Base-by-base conservation (phyloP, 2,888 invertebrate genomes). In the Acheta domesticus region DNA sequence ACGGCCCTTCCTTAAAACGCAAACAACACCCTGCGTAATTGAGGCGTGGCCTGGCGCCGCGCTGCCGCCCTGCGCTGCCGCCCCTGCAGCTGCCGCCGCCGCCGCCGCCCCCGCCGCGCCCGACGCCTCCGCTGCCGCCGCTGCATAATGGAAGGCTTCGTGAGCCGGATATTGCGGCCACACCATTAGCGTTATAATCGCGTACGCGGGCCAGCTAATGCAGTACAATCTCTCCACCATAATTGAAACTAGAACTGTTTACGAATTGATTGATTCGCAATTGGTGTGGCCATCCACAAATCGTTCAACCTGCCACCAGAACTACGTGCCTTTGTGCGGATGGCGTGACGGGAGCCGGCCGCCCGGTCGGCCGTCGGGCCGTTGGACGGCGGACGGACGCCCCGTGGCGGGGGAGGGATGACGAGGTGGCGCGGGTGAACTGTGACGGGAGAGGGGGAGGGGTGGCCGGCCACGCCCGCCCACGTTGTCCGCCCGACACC, bases 211-310 rank as follows among this genome's bases (percentile, higher is more conserved):
- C 62, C 62, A 19, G 62, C 62, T 62, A 62, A 62, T 62, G 62
- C 62, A 62, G 62, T 62, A 62, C 62, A 62, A 62, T 62, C 62
- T 62, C 62, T 62, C 16, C 62, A 21, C 75, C 23, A 49, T 77
- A 77, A 77, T 77, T 77, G 77, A 50, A 50, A 77, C 77, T 77
- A 77, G 62, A 62, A 48, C 77, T 77, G 77, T 77, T 77, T 77
- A 77, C 77, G 62, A 77, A 49, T 77, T 77, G 77, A 77, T 77
- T 21, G 77, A 48, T 21, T 77, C 49, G 49, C 48, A n/a, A 49
- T 19, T 78, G 78, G 78, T 78, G 74, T 78, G 74, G 77, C 62
- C 49, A 49, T 49, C 77, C 77, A 48, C 77, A 77, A 77, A 77
- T 48, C 77, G 77, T 77, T 77, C 49, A 49, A 77, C 62, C 62